Conservation (phyloP, 2,888 invertebrate species). For the Tuta absoluta region DNA sequence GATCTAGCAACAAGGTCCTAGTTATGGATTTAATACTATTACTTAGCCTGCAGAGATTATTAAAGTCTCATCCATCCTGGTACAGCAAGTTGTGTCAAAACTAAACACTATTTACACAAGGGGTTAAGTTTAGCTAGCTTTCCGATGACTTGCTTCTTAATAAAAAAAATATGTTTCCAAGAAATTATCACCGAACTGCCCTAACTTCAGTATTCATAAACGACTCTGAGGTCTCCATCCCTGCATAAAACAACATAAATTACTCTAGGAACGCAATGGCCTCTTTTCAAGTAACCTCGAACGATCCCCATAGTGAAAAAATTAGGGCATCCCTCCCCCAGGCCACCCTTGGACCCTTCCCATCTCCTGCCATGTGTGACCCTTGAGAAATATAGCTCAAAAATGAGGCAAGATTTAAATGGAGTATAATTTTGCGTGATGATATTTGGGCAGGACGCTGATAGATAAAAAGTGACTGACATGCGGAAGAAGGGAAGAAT, state of each 20-base stretch:
- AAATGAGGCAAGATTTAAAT: conserved; percentile 75
- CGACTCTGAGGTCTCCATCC: conserved; percentile 12
- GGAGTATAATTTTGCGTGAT: neutral
- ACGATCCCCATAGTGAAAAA: conserved; percentile 56
- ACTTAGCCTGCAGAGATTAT: no score
- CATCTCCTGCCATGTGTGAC: conserved; percentile 55
- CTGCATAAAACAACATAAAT: conserved; percentile 20
- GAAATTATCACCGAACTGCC: neutral
- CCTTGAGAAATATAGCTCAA: conserved; percentile 80
- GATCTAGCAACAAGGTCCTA: no score
- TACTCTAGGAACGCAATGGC: conserved; percentile 27
- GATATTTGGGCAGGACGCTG: neutral
- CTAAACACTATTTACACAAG: no score
- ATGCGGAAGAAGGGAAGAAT: neutral
- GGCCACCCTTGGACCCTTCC: conserved; percentile 38
- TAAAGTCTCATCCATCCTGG: no score
- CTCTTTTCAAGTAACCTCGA: conserved; percentile 66
- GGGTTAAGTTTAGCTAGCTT: no score
- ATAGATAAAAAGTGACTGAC: neutral
- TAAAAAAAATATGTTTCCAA: neutral
- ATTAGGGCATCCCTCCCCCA: conserved; percentile 66
- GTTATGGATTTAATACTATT: no score
- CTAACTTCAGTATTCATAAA: conserved; percentile 17
- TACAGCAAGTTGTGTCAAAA: no score
- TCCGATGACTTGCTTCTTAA: no score